phyloP scores from a whole-genome alignment of 2,888 invertebrate species.

The Hedya salicella region DNA sequence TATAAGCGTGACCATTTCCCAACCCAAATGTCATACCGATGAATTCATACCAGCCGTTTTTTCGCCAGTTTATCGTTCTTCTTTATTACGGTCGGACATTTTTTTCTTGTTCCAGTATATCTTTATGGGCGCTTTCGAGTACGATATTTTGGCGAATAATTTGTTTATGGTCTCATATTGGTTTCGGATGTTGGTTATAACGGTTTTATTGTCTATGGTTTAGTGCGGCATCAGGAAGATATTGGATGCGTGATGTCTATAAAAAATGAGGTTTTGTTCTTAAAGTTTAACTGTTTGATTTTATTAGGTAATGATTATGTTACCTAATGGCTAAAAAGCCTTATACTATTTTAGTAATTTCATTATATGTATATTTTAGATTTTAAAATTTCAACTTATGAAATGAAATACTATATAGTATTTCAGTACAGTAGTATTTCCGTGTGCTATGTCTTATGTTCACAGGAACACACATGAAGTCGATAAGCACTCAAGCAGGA shows the following conservation, averaged over 20 bases:
- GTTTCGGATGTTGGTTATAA: conserved; percentile 55
- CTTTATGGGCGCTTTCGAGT: conserved; percentile 69
- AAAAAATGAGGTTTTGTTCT: background rate
- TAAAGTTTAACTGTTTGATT: too few relatives aligned
- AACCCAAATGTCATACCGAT: conserved; percentile 83
- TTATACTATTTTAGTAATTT: too few relatives aligned
- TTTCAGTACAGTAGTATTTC: too few relatives aligned
- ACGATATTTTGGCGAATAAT: conserved; percentile 72
- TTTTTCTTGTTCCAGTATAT: conserved; percentile 57
- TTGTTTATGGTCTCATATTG: conserved; percentile 81
- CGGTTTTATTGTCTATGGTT: conserved; percentile 33
- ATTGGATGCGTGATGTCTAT: conserved; percentile 15
- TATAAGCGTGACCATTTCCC: conserved; percentile 77
- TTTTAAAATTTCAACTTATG: too few relatives aligned
- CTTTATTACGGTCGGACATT: conserved; percentile 81
- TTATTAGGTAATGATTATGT: too few relatives aligned
- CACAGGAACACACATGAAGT: too few relatives aligned
- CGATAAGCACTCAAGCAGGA: too few relatives aligned
- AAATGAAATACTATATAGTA: too few relatives aligned
- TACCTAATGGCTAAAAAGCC: too few relatives aligned
- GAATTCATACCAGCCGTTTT: conserved; percentile 83
- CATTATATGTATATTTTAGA: too few relatives aligned
- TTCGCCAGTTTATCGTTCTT: conserved; percentile 82
- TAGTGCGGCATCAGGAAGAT: background rate
- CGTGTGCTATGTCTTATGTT: too few relatives aligned